phyloP scores from a whole-genome alignment of 1,140 invertebrate genomes.

The Pygmarrhopalites habei region DNA sequence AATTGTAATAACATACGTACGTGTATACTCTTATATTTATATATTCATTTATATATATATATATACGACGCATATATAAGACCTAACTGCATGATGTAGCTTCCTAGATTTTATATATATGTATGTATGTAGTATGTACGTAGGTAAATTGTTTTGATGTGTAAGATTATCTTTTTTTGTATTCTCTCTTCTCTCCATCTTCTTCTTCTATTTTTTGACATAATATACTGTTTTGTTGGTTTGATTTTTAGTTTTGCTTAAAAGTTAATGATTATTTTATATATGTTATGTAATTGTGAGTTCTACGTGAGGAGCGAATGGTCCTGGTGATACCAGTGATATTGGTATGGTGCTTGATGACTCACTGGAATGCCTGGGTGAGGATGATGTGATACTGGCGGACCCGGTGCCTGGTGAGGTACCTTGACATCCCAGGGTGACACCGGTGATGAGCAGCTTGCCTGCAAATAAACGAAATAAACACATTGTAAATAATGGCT shows the following conservation, averaged over 20 bases:
- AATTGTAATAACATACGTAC: background rate
- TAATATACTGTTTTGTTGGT: slow-evolving; percentile 1
- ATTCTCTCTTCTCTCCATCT: background rate
- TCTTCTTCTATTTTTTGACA: background rate
- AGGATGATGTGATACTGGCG: slow-evolving; percentile 33
- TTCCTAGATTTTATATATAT: background rate
- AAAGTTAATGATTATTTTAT: background rate
- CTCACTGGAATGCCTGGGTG: slow-evolving; percentile 37
- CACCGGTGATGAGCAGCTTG: slow-evolving; percentile 39
- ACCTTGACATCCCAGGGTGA: slow-evolving; percentile 38
- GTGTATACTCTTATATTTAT: no score
- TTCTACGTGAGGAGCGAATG: slow-evolving; percentile 40
- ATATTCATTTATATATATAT: background rate
- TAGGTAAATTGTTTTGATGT: background rate
- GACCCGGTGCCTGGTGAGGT: slow-evolving; percentile 30
- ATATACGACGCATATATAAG: background rate
- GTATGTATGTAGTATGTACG: background rate
- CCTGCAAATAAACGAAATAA: slow-evolving; percentile 28
- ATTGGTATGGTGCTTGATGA: slow-evolving; percentile 38
- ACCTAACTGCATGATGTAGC: no score
- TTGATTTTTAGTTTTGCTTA: background rate
- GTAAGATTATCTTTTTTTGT: slow-evolving; percentile 2
- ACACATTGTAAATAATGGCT: background rate
- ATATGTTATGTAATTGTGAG: background rate
- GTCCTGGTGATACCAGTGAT: slow-evolving; percentile 40